Base-by-base conservation (phyloP, 1,140 invertebrate species). In the Drosophila hydei region DNA sequence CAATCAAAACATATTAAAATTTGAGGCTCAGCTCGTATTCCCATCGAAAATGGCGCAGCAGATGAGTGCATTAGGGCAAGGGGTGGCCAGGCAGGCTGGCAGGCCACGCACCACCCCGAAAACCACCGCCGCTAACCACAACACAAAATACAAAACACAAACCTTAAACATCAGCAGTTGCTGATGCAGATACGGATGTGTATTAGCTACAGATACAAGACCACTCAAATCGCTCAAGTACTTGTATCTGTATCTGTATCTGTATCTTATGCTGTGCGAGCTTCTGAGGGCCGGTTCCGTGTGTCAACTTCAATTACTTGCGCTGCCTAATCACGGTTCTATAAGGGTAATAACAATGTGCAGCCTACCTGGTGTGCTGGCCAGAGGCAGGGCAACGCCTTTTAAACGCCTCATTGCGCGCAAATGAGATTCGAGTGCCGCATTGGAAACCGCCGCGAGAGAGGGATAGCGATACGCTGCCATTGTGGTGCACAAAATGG, bases 1-100 rank as follows among this genome's bases (percentile, higher is more conserved):
- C 89, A 91, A 91, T 91, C 89, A 91, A 87, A 91, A 90, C 83
- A 90, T 90, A 90, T 90, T 79, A 88, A 84, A 75, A 89, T 80
- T 72, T 87, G 60, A 74, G 72, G 59, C 83, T 90, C 71, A 81
- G 56, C 83, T 90, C 62, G 77, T 90, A 88, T 85, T 85, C 75
- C 70, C 77, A 88, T 90, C 42, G 65, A 80, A 72, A 75, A 73
- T 50, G 69, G 59, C 50, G 81, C 64, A 73, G 72, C 61, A 38
- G 47, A 76, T 79, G 70, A 72, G 52, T 65, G 59, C 50, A 72
- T 64, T 47, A 52, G 40, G 27, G 7, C 23, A 19, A 54, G 30
- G 50, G 61, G 38, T 23, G 52, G 21, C 19, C 18, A 23, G 38
- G 7, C 19, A 40, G 21, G 45, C 12, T 8, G 38, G 7, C 19